Evolutionary conservation across 2,888 invertebrate genomes (phyloP), one percentile per base, ranked within the genome.

Genomic region (Dicyrtomina minuta): DNA sequence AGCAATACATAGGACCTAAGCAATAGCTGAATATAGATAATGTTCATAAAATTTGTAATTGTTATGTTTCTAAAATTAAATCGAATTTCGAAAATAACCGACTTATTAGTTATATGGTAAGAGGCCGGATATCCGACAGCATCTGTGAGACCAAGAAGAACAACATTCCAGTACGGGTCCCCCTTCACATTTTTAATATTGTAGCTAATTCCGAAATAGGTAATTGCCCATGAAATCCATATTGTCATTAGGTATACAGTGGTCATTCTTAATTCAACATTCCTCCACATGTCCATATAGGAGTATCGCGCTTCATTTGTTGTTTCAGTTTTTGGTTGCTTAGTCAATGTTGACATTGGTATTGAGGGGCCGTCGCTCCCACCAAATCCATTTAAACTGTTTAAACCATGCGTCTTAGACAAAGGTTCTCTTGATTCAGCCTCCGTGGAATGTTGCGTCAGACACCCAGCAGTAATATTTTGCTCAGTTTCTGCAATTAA

Each of bases 131-230:
- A 75, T 5, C 74, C 76, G 17, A 75, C 13, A 13, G 73, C 70
- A 55, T 76, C 76, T 0, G 72, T 64, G 1, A 72, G 20, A 0
- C 74, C 76, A 56, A 76, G 68, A 2, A 74, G 56, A 20, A 65
- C 41, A 6, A 74, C 70, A 44, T 74, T 76, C 39, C 72, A 53
- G 43, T 72, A 71, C 13, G 66, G 60, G 68, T 74, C 66, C 24
- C 74, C 76, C 6, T 22, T 53, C 53, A 75, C 44, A 56, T 74
- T 76, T 39, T 72, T 72, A 0, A 72, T 65, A 60, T 76, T 76
- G 69, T 71, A 76, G 24, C 74, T 73, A 12, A 76, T 68, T 12
- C 66, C 66, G 27, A 53, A 70, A 46, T 76, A 76, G 4, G 75
- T 72, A 15, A 74, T 53, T 1, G 71, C 46, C 72, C 73, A 68